Base-by-base conservation (phyloP, 2,888 invertebrate species). In the Thecophora atra region DNA sequence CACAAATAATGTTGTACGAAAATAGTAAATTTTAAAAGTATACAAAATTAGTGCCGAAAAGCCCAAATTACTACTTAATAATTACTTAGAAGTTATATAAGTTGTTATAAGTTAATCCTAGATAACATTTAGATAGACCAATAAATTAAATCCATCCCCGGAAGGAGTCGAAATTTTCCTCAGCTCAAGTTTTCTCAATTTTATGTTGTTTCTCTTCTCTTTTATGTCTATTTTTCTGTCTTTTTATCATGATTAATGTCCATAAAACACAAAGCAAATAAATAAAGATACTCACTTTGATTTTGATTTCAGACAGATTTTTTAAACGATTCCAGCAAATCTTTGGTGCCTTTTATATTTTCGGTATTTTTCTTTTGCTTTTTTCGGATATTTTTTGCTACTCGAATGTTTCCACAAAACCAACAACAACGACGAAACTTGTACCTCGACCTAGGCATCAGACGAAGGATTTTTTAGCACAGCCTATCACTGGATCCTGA, bases 401-500 rank as follows among this genome's bases (percentile, higher is more conserved):
- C 13, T n/a, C 6, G 19, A 44, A 19, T 26, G 8, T 42, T 17
- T 15, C 17, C 42, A 64, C 60, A 52, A 60, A 54, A 51, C 54
- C 67, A 67, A 67, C 28, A 51, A 60, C 71, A 44, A 71, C 65
- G 47, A 58, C 37, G 24, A 44, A n/a, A 19, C 70, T 28, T 67
- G 62, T 52, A 63, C 66, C 73, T 76, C 4, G 21, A 21, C 74
- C 74, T 74, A 86, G 86, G 86, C 85, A 80, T 86, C 87, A 77
- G 78, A 82, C 77, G 82, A 82, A 81, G 83, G 82, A 80, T 81
- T 86, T 77, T 85, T 86, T 79, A 86, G 83, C 80, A 81, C 83
- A 78, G 83, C 85, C 79, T 85, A 85, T 84, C 86, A 86, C 80
- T 86, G 86, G 87, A 81, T 87, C 80, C 79, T 87, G 83, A 83